phyloP scores from a whole-genome alignment of 2,113 vertebrate species.

The Balaeniceps rex region DNA sequence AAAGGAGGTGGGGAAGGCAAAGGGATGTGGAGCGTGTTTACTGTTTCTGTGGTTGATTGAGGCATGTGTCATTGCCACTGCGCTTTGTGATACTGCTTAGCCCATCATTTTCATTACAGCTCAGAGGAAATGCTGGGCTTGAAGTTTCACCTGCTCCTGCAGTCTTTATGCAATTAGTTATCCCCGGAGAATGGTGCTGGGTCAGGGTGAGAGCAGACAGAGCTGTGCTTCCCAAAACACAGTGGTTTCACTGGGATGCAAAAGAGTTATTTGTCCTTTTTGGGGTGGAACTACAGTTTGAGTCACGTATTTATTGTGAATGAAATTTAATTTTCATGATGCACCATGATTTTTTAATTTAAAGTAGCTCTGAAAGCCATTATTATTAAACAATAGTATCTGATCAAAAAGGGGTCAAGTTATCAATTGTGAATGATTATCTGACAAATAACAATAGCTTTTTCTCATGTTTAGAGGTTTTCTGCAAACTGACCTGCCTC shows the following conservation, averaged over 20 bases:
- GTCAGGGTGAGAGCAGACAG: background rate
- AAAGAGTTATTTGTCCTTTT: background rate
- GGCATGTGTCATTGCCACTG: background rate
- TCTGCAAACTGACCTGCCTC: background rate
- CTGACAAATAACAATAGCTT: background rate
- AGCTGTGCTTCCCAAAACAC: background rate
- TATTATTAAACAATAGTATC: background rate
- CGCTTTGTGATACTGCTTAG: background rate
- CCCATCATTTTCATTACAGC: background rate
- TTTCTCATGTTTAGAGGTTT: background rate
- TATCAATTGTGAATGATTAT: background rate
- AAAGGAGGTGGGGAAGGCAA: background rate
- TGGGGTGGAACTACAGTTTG: background rate
- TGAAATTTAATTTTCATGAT: background rate
- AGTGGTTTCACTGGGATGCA: fast-evolving
- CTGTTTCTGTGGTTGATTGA: background rate
- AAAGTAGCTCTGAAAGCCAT: background rate
- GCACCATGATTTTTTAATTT: background rate
- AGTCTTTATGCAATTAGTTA: background rate
- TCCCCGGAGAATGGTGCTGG: background rate
- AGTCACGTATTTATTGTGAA: background rate
- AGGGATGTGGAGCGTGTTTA: fast-evolving
- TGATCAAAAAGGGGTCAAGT: background rate
- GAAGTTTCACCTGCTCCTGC: background rate
- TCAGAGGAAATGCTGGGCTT: background rate